Evolutionary conservation across 2,797 vertebrate species (phyloP).

Genomic region (Amblyopsis hoosieri): DNA sequence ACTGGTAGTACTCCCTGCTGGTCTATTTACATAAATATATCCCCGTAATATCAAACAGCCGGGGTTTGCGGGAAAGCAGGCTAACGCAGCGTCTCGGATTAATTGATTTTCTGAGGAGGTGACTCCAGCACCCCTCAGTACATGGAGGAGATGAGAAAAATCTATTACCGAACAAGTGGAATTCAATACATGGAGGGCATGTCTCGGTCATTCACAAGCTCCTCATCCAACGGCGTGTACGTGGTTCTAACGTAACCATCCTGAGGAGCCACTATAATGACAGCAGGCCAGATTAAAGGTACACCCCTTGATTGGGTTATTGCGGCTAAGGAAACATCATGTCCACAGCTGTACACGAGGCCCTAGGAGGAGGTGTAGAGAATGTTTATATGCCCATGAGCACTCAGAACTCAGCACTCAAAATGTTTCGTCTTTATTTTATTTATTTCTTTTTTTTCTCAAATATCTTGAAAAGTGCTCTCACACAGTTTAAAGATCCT

Average conservation of each 20-base stretch:
- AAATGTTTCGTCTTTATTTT: too few relatives aligned
- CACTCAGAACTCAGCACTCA: too few relatives aligned
- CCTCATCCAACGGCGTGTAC: conserved; percentile 7
- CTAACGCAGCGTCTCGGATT: conserved; percentile 43
- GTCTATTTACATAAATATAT: conserved; percentile 36
- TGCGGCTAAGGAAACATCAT: too few relatives aligned
- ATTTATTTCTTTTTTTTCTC: too few relatives aligned
- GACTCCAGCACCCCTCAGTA: conserved; percentile 50
- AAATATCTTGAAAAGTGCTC: too few relatives aligned
- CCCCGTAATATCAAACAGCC: conserved; percentile 46
- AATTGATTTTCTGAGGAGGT: conserved; percentile 61
- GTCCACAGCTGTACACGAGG: too few relatives aligned
- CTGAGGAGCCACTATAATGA: neutral
- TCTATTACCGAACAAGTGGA: conserved; percentile 66
- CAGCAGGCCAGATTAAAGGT: neutral
- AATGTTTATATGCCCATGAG: too few relatives aligned
- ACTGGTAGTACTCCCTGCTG: conserved; percentile 16
- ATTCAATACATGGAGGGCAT: conserved; percentile 40
- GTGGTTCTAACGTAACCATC: conserved; percentile 4
- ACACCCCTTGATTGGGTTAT: conserved; percentile 1
- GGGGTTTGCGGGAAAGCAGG: conserved; percentile 34
- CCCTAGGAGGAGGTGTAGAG: too few relatives aligned
- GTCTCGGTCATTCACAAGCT: conserved; percentile 12
- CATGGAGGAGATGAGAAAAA: conserved; percentile 60
- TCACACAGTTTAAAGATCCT: too few relatives aligned